Percentiles rank a stretch among this genome's conserved stretches.
Conservation (phyloP, 1,140 invertebrate genomes). For the Macrocentrus cingulum region DNA sequence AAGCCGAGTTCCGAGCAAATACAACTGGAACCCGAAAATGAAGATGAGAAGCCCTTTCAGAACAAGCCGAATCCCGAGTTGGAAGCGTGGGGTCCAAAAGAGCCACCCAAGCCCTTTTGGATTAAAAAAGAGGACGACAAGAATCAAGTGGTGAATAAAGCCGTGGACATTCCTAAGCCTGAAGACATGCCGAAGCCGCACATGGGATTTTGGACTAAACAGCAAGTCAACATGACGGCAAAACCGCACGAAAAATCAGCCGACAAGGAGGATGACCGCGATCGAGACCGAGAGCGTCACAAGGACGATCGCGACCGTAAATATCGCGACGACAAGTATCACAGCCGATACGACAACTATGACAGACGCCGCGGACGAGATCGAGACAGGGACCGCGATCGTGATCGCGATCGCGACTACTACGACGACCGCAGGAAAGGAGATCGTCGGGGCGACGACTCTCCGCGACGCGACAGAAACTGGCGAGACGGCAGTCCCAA, state of each 20-base stretch:
- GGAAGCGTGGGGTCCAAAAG: conserved; percentile 53
- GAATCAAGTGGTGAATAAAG: conserved; percentile 25
- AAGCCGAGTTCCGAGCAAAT: conserved; percentile 28
- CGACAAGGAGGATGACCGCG: conserved; percentile 41
- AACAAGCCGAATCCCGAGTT: conserved; percentile 42
- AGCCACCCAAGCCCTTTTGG: conserved; percentile 56
- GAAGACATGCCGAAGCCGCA: conserved; percentile 58
- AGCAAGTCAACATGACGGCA: conserved; percentile 53
- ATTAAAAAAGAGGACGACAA: conserved; percentile 56
- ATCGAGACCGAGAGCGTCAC: conserved; percentile 39
- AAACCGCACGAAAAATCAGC: conserved; percentile 41
- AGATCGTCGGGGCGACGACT: conserved; percentile 45
- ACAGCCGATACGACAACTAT: conserved; percentile 47
- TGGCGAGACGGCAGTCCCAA: conserved; percentile 55
- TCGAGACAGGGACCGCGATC: conserved; percentile 40
- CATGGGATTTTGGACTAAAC: conserved; percentile 59
- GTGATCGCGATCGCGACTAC: conserved; percentile 46
- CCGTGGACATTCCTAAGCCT: conserved; percentile 43
- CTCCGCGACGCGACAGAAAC: conserved; percentile 47
- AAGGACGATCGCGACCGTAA: conserved; percentile 41
- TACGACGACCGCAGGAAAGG: conserved; percentile 52
- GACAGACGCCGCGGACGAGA: conserved; percentile 49
- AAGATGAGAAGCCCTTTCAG: conserved; percentile 32
- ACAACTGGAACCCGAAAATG: conserved; percentile 21
- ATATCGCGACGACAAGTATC: conserved; percentile 54